These are phyloP conservation scores for human (Homo sapiens) DNA, from an alignment of 2,113 vertebrate species.

Conservation along the genomic window GRCh38 chr1:55235001-55235500, in stretches of 20 bases:
- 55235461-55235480: conserved; percentile 39
- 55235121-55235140: not conserved
- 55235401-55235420: not conserved
- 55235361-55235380: not conserved
- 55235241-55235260: not conserved
- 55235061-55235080: not conserved
- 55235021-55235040: not conserved
- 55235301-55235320: not conserved
- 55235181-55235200: not conserved
- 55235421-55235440: not conserved
- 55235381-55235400: too few species aligned
- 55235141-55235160: conserved; percentile 28
- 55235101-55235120: not conserved
- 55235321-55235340: not conserved
- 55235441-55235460: not conserved
- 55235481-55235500: not conserved
- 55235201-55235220: not conserved
- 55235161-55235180: not conserved
- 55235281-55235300: not conserved
- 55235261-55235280: not conserved
- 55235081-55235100: not conserved
- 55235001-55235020: not conserved
- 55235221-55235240: not conserved
- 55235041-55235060: not conserved
- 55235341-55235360: not conserved